Evolutionary conservation across 2,113 vertebrate genomes (phyloP).

Genomic region (Cranoglanis bouderius): DNA sequence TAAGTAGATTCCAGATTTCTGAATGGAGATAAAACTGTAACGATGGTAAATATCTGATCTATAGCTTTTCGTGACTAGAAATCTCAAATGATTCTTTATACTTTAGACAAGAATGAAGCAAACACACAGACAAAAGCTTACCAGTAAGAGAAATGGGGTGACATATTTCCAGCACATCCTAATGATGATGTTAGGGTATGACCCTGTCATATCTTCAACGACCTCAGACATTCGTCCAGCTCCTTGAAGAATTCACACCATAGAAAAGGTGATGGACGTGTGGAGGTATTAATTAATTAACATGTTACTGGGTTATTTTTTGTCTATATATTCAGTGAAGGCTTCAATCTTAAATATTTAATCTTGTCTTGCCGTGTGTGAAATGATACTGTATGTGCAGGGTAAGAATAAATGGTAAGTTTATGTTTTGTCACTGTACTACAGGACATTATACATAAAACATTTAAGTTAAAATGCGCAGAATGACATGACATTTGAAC

Average conservation of each 20-base stretch:
- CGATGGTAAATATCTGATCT: too few species aligned
- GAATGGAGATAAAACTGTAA: too few species aligned
- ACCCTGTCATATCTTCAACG: slow-evolving; percentile 73
- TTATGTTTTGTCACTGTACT: neutral
- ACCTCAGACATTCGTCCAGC: slow-evolving; percentile 60
- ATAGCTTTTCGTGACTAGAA: neutral
- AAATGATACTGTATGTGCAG: too few species aligned
- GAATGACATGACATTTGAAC: too few species aligned
- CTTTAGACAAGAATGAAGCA: neutral
- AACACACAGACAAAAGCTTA: slow-evolving; percentile 51
- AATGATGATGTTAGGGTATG: slow-evolving; percentile 58
- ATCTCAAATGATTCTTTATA: neutral
- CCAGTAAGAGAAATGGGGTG: slow-evolving; percentile 69
- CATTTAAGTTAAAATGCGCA: neutral
- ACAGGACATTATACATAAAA: neutral
- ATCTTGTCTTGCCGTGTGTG: too few species aligned
- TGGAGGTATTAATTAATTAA: too few species aligned
- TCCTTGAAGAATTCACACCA: slow-evolving; percentile 53
- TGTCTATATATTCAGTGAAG: neutral
- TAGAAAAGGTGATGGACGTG: neutral
- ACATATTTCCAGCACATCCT: slow-evolving; percentile 74
- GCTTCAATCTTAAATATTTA: too few species aligned
- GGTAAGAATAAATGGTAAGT: neutral
- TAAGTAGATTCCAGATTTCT: too few species aligned
- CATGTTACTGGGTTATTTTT: neutral